These are phyloP conservation scores for Nysson spinosus DNA, from an alignment of 2,888 invertebrate species.

Conservation along the genomic window DNA sequence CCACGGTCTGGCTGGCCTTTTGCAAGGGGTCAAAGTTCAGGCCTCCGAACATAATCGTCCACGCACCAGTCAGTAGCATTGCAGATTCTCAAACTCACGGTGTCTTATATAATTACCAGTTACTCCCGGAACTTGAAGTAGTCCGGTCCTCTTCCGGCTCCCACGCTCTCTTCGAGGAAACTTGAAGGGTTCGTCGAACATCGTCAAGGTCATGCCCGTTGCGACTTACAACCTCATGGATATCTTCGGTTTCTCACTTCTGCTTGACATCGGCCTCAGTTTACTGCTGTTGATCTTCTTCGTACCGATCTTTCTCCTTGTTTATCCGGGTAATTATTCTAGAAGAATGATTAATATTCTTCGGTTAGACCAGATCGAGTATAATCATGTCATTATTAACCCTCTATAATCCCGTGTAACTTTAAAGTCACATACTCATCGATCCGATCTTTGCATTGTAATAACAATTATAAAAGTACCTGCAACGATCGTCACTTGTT, in stretches of 20 bases:
- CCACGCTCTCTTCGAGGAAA: background rate
- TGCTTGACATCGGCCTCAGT: conserved; percentile 46
- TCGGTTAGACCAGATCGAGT: too few species aligned
- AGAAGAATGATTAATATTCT: too few species aligned
- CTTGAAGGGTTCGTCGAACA: background rate
- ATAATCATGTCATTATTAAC: too few species aligned
- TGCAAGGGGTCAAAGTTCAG: conserved; percentile 45
- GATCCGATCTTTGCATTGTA: too few species aligned
- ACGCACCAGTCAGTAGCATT: conserved; percentile 21
- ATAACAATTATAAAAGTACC: too few species aligned
- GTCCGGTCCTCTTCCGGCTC: conserved; percentile 1
- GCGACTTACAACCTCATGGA: conserved; percentile 21
- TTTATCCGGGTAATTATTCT: conserved; percentile 54
- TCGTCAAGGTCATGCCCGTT: conserved; percentile 16
- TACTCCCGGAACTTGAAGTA: background rate
- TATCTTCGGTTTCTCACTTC: conserved; percentile 42
- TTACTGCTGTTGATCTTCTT: conserved; percentile 40
- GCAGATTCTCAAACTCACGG: conserved; percentile 23
- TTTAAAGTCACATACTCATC: too few species aligned
- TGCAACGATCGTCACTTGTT: too few species aligned
- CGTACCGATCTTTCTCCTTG: conserved; percentile 48
- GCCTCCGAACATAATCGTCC: conserved; percentile 33
- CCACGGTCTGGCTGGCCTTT: conserved; percentile 37
- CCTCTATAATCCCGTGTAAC: too few species aligned
- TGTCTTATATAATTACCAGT: conserved; percentile 24